Conservation (phyloP, 2,113 vertebrate genomes). For the Anarhynchus alexandrinus region DNA sequence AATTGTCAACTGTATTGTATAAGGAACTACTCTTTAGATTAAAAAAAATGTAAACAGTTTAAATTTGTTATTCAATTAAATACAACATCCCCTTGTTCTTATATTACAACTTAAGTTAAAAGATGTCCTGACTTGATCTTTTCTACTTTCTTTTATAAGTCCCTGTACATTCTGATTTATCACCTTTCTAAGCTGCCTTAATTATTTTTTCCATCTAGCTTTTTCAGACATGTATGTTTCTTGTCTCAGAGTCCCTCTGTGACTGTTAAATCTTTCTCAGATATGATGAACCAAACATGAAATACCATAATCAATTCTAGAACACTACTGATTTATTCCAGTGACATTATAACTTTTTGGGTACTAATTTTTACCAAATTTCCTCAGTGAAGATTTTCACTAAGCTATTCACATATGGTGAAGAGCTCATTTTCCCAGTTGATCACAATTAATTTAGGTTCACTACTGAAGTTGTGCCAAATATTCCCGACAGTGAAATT, state of each 20-base stretch:
- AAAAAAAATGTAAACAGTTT: not conserved
- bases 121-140: not conserved
- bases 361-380: not conserved
- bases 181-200: conserved; percentile 3
- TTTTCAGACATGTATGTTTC: conserved; percentile 28
- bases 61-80: not conserved
- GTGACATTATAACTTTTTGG: not conserved
- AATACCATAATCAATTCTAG: not conserved
- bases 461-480: not conserved
- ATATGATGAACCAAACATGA: not conserved
- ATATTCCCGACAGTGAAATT: not conserved
- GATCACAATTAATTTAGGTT: not conserved
- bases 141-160: not conserved
- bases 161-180: conserved; percentile 28
- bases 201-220: conserved; percentile 32
- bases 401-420: not conserved
- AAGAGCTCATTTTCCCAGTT: not conserved
- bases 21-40: not conserved
- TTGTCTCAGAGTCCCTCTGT: conserved; percentile 6
- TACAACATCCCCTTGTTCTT: not conserved
- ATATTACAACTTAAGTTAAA: not conserved
- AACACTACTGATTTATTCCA: not conserved
- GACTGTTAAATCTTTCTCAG: conserved; percentile 20
- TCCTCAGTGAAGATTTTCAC: not conserved
- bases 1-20: not conserved